These are phyloP conservation scores for Pycnonotus jocosus DNA, from an alignment of 2,113 vertebrate genomes.

Conservation along the genomic window DNA sequence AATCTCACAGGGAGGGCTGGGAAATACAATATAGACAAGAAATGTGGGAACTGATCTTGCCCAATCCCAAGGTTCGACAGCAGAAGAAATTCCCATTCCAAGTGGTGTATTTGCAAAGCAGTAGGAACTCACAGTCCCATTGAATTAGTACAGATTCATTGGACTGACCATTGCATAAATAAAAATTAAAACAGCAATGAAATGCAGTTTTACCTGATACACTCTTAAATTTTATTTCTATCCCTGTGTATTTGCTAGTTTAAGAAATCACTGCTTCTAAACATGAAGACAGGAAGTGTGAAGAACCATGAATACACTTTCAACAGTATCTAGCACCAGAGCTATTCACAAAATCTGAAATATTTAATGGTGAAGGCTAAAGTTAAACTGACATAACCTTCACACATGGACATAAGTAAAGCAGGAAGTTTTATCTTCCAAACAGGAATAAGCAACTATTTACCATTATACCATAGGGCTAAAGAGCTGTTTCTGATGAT, in stretches of 20 bases:
- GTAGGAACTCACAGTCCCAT: neutral
- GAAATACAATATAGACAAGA: neutral
- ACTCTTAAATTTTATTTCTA: neutral
- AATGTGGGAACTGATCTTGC: neutral
- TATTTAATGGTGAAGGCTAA: neutral
- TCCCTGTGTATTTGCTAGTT: neutral
- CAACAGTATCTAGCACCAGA: neutral
- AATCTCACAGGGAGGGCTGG: neutral
- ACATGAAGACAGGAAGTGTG: neutral
- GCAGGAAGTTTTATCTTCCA: neutral
- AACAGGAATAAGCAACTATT: neutral
- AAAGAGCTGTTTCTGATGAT: neutral
- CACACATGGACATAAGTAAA: neutral
- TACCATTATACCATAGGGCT: neutral
- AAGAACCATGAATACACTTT: neutral
- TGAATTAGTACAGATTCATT: neutral
- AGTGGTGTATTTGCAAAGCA: neutral
- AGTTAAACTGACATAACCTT: neutral
- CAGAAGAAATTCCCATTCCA: neutral
- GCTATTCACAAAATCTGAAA: neutral
- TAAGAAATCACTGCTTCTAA: neutral
- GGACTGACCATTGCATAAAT: neutral
- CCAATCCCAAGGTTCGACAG: fast-evolving
- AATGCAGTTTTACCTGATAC: constrained; percentile 8
- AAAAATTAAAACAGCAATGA: neutral